Evolutionary conservation across 2,888 invertebrate species (phyloP), one percentile per base, ranked within the genome.

Genomic region (Hypsopygia costalis): DNA sequence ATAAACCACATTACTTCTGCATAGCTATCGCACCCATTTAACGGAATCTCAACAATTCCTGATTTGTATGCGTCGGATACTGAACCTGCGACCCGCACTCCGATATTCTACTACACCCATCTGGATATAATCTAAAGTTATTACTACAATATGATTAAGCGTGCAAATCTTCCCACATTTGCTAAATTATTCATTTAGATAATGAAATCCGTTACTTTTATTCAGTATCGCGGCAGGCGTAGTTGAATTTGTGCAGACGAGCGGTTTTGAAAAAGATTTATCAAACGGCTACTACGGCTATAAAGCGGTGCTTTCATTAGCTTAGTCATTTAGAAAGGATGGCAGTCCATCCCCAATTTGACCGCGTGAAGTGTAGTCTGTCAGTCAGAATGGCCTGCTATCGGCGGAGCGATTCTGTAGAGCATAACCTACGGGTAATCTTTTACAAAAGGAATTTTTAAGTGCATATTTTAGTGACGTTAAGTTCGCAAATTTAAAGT

Each of bases 131-230:
- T 64, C 62, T 60, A 51, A 57, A 78, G 67, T 73, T 77, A 76
- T 74, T 68, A 65, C 64, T 50, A 47, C 48, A 62, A 58, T 64
- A 69, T 75, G 73, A 77, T 67, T 70, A 71, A 74, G 66, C 56
- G 69, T 64, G 63, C 69, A 68, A 68, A 71, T 73, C 70, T 48
- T 34, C 48, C 51, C 47, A 52, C 47, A 58, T 46, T 47, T 49
- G 63, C 65, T 71, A 69, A 80, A 73, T 81, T 78, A 80, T 77
- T 78, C 75, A 78, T 74, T 74, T 69, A 69, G 73, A 81, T 78
- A 81, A 80, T 75, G 47, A 55, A 28, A 46, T 55, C 79, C 69
- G 79, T 81, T 80, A 70, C 65, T 61, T 69, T 71, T 74, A 78
- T 81, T 79, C 70, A 77, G 75, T 71, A 58, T 58, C 48, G 49